These are phyloP conservation scores for Apis dorsata DNA, from an alignment of 1,140 invertebrate species.

Conservation along the genomic window DNA sequence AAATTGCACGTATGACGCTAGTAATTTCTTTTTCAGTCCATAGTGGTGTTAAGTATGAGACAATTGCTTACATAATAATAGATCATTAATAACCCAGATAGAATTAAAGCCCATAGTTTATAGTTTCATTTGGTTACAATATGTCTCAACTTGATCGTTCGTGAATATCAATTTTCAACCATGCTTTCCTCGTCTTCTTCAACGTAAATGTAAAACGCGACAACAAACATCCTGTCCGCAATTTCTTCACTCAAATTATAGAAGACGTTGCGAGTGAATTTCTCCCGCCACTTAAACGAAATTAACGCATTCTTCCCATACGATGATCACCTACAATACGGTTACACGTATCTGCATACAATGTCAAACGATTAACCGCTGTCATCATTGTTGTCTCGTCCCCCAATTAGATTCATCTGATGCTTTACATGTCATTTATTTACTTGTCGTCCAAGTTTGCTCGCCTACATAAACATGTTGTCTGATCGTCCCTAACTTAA, in stretches of 20 bases:
- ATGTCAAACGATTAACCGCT: constrained; percentile 10
- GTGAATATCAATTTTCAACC: constrained; percentile 14
- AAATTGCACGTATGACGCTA: constrained; percentile 3
- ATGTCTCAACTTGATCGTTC: background rate
- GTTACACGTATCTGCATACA: constrained; percentile 30
- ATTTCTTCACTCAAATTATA: background rate
- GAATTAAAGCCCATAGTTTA: constrained; percentile 27
- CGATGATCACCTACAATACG: background rate
- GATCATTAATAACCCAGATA: constrained; percentile 23
- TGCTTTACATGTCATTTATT: background rate
- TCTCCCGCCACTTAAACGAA: constrained; percentile 15
- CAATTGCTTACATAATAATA: constrained; percentile 24
- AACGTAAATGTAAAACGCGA: background rate
- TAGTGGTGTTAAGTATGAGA: background rate
- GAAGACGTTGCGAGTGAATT: background rate
- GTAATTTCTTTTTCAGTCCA: background rate
- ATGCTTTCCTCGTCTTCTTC: background rate
- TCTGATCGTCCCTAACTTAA: background rate
- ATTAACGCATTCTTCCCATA: constrained; percentile 21
- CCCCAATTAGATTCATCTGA: constrained; percentile 20
- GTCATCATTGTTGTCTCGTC: constrained; percentile 24
- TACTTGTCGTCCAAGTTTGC: background rate
- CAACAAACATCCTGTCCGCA: background rate
- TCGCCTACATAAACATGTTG: background rate
- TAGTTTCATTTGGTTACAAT: constrained; percentile 45